A percentile compares a stretch with the other conserved stretches of the same genome.
These are phyloP conservation scores for Malurus elegans DNA, from an alignment of 2,113 vertebrate species.

Conservation along the genomic window DNA sequence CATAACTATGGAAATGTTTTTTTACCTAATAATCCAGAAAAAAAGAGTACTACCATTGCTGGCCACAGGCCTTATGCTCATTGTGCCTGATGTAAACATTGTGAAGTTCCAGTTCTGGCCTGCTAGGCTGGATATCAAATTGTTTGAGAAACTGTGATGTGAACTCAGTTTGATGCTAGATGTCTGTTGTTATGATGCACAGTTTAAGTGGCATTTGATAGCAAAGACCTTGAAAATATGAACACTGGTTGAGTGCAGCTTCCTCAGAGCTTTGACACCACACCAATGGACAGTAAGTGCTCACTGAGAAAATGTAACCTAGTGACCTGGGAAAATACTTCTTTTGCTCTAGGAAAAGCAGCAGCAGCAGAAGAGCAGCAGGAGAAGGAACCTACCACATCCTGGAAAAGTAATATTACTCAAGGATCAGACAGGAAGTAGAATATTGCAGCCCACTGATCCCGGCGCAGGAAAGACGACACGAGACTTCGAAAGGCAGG, in stretches of 20 bases:
- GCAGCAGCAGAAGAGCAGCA: neutral
- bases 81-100: neutral
- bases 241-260: neutral
- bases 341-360: neutral
- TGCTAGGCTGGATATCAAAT: neutral
- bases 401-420: neutral
- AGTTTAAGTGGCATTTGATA: neutral
- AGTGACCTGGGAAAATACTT: neutral
- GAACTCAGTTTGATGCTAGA: neutral
- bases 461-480: too few relatives aligned
- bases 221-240: neutral
- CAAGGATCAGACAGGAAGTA: neutral
- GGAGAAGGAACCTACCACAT: neutral
- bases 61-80: neutral
- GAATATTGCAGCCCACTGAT: too few relatives aligned
- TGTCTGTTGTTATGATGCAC: neutral
- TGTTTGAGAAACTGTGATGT: neutral
- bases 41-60: neutral
- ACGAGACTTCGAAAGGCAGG: too few relatives aligned
- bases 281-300: neutral
- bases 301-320: neutral
- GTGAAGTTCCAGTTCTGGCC: neutral
- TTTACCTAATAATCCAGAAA: neutral
- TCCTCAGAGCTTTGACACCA: neutral
- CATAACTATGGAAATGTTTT: neutral